Conservation (phyloP, 2,888 invertebrate genomes). For the Oscheius sp. region DNA sequence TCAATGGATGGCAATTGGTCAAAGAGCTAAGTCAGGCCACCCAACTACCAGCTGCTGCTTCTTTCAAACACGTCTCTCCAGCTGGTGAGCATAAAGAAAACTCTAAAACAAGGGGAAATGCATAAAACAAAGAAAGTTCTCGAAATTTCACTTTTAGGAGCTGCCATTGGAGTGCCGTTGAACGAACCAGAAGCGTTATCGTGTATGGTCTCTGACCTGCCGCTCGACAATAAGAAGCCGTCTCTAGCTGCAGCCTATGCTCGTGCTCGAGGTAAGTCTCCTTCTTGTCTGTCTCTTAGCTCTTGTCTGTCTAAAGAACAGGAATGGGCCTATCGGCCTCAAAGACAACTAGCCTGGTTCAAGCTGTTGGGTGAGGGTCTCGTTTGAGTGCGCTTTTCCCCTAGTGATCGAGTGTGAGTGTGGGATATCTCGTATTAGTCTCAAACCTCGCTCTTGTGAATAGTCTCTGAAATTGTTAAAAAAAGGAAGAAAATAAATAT, state of each 20-base stretch:
- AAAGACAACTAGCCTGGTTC: slow-evolving; percentile 19
- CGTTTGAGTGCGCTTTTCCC: slow-evolving; percentile 5
- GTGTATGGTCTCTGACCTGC: slow-evolving; percentile 90
- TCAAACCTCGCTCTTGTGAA: background rate
- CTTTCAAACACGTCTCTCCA: slow-evolving; percentile 97
- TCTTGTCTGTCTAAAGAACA: too few relatives aligned
- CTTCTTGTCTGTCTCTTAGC: too few relatives aligned
- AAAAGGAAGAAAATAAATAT: background rate
- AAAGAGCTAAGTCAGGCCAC: slow-evolving; percentile 84
- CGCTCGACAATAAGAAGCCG: slow-evolving; percentile 71
- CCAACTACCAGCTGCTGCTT: slow-evolving; percentile 84
- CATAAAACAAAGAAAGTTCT: background rate
- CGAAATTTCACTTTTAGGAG: slow-evolving; percentile 74
- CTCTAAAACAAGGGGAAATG: background rate
- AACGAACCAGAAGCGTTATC: slow-evolving; percentile 82
- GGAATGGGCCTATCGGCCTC: slow-evolving; percentile 22
- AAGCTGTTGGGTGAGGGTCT: slow-evolving; percentile 19
- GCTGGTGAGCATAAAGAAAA: slow-evolving; percentile 73
- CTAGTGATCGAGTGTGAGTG: background rate
- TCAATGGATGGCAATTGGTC: slow-evolving; percentile 97
- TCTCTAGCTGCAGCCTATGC: slow-evolving; percentile 89
- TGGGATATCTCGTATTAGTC: background rate
- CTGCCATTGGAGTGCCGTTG: slow-evolving; percentile 87
- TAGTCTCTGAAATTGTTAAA: background rate
- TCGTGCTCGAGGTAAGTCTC: slow-evolving; percentile 80